Conservation (phyloP, 2,113 vertebrate genomes). For the Ceuthmochares aereus region DNA sequence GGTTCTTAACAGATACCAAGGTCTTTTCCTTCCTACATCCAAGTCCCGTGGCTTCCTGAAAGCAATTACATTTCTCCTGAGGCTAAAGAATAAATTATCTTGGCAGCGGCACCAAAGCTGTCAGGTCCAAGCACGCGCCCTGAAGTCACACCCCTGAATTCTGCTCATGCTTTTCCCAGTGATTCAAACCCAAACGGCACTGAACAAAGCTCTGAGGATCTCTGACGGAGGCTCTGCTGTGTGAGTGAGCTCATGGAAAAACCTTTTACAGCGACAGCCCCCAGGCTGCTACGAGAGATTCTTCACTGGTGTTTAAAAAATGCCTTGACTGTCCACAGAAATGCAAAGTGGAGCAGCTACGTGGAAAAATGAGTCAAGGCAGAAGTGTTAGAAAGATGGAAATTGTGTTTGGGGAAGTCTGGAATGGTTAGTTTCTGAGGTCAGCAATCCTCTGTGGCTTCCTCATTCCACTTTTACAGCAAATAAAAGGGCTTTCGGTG, state of each 20-base stretch:
- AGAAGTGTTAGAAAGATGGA: neutral
- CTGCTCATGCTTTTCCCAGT: slow-evolving; percentile 7
- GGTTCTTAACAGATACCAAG: neutral
- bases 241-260: neutral
- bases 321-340: neutral
- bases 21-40: neutral
- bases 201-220: neutral
- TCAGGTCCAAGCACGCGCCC: neutral
- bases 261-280: neutral
- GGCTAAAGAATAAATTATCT: neutral
- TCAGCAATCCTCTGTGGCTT: neutral
- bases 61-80: neutral
- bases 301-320: neutral
- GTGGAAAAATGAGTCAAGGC: neutral
- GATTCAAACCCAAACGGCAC: neutral
- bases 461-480: neutral
- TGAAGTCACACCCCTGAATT: slow-evolving; percentile 15
- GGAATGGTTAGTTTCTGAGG: neutral
- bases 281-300: neutral
- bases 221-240: accelerated
- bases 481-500: neutral
- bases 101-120: neutral
- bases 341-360: neutral
- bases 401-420: neutral
- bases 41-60: neutral